Percentiles rank a stretch among this genome's conserved stretches.
These are phyloP conservation scores for Murina feae DNA, from an alignment of 2,113 vertebrate species.

Conservation along the genomic window DNA sequence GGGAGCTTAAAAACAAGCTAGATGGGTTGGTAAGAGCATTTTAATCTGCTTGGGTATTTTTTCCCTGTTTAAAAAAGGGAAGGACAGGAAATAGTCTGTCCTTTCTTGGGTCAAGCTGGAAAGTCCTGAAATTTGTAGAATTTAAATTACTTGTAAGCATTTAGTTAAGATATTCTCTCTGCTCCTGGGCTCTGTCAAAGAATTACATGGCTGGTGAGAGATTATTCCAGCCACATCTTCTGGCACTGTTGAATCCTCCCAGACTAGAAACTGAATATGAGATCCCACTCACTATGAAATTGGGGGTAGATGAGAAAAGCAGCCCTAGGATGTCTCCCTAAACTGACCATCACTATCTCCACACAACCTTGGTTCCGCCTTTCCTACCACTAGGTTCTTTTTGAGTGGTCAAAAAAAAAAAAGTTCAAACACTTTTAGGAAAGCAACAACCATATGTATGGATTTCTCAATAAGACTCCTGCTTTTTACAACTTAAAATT, in stretches of 20 bases:
- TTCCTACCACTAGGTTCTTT: neutral
- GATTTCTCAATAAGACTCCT: neutral
- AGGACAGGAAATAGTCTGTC: neutral
- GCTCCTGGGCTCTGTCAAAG: neutral
- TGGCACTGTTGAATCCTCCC: neutral
- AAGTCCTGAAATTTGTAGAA: conserved; percentile 31
- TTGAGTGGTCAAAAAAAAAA: neutral
- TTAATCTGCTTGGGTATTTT: conserved; percentile 69
- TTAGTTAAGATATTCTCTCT: neutral
- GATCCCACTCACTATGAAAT: neutral
- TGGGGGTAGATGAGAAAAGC: neutral
- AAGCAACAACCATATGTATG: neutral
- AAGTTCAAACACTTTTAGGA: neutral
- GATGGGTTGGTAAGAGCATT: conserved; percentile 78
- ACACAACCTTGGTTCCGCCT: neutral
- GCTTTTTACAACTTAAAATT: neutral
- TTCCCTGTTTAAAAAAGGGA: neutral
- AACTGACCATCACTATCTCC: neutral
- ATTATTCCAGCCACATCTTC: neutral
- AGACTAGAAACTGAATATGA: neutral
- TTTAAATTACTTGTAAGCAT: neutral
- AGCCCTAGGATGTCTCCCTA: neutral
- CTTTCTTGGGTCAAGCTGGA: neutral
- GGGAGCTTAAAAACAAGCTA: conserved; percentile 78
- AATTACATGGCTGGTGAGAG: neutral